A percentile compares a stretch with the other conserved stretches of the same genome.
These are phyloP conservation scores for Archaeoteleia sp. DNA, from an alignment of 2,888 invertebrate species.

Conservation along the genomic window DNA sequence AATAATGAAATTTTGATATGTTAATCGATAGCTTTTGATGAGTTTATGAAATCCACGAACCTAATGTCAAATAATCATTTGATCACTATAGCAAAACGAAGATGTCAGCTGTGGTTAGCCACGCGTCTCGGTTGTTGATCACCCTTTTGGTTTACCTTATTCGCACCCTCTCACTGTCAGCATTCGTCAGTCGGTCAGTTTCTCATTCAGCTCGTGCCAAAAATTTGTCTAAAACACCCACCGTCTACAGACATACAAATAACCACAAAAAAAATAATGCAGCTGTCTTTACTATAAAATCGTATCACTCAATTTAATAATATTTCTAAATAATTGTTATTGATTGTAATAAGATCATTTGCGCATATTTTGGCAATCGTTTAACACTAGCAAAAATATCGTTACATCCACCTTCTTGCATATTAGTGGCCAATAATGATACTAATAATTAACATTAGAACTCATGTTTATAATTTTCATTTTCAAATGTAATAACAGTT, in stretches of 20 bases:
- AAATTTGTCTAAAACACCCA: slow-evolving; percentile 44
- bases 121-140: slow-evolving; percentile 59
- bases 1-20: too few relatives aligned
- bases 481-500: slow-evolving; percentile 3
- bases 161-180: slow-evolving; percentile 69
- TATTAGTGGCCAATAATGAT: neutral
- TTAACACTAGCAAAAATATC: slow-evolving; percentile 4
- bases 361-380: too few relatives aligned
- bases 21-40: too few relatives aligned
- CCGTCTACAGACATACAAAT: slow-evolving; percentile 47
- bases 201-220: slow-evolving; percentile 62
- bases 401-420: neutral
- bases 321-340: too few relatives aligned
- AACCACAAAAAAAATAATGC: slow-evolving; percentile 23
- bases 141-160: slow-evolving; percentile 65
- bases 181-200: slow-evolving; percentile 56
- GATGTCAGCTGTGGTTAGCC: slow-evolving; percentile 71
- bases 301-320: too few relatives aligned
- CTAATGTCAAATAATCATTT: too few relatives aligned
- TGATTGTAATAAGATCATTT: too few relatives aligned
- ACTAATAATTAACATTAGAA: slow-evolving; percentile 9
- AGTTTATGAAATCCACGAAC: too few relatives aligned
- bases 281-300: slow-evolving; percentile 41
- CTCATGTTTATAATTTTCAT: neutral
- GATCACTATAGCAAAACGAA: slow-evolving; percentile 5